Percentiles rank a stretch among this genome's conserved stretches.
These are phyloP conservation scores for Malaclemys terrapin DNA, from an alignment of 2,113 vertebrate genomes.

Conservation along the genomic window DNA sequence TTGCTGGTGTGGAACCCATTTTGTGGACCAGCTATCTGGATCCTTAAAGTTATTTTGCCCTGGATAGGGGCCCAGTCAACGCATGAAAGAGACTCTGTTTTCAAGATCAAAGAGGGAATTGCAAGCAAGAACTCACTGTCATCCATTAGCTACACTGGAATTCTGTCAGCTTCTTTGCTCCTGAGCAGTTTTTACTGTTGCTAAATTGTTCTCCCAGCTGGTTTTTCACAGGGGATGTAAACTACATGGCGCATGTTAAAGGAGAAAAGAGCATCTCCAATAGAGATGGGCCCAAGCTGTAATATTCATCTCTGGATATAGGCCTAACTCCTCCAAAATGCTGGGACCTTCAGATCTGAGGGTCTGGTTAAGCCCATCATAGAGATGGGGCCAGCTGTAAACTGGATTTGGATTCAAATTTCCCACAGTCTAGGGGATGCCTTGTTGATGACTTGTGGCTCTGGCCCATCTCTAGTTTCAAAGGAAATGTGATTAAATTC, in stretches of 20 bases:
- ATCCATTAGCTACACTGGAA: neutral
- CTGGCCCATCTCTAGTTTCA: neutral
- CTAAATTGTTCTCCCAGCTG: neutral
- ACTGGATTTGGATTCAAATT: neutral
- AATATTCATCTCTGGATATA: neutral
- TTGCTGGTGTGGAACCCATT: neutral
- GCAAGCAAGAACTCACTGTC: neutral
- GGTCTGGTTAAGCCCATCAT: neutral
- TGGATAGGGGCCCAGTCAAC: conserved; percentile 20
- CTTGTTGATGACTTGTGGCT: neutral
- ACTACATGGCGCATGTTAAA: neutral
- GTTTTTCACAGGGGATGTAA: conserved; percentile 29
- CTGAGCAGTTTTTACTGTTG: neutral
- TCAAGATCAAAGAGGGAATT: conserved; percentile 34
- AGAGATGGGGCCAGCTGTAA: neutral
- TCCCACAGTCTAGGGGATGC: neutral
- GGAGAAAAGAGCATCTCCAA: neutral
- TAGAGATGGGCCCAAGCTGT: neutral
- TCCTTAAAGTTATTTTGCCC: conserved; percentile 25
- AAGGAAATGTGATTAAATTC: neutral
- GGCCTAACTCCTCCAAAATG: neutral
- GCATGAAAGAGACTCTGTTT: neutral
- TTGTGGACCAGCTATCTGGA: neutral
- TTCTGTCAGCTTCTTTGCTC: conserved; percentile 41
- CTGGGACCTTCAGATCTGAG: neutral